phyloP scores from a whole-genome alignment of 2,888 invertebrate species.

The Eupithecia inturbata region DNA sequence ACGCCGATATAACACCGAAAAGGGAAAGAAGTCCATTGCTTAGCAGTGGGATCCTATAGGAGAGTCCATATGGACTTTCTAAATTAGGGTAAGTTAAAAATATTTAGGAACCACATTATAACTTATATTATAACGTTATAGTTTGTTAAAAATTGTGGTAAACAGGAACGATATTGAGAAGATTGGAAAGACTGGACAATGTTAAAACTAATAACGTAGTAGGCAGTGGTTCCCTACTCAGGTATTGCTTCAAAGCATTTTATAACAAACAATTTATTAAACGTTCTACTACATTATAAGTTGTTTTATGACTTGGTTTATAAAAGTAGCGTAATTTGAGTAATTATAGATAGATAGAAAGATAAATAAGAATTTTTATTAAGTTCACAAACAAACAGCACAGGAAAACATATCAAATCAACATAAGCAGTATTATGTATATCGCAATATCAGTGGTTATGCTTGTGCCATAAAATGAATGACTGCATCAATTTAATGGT shows the following conservation, averaged over 20 bases:
- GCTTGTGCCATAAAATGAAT: too few species aligned
- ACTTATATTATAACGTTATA: too few species aligned
- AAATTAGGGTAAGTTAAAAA: background rate
- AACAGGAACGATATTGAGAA: background rate
- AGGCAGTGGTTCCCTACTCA: background rate
- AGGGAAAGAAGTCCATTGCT: background rate
- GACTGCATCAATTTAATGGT: too few species aligned
- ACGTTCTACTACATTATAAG: background rate
- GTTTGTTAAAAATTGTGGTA: background rate
- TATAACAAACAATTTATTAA: too few species aligned
- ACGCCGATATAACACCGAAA: background rate
- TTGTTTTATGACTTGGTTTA: background rate
- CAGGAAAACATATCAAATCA: too few species aligned
- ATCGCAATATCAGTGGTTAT: too few species aligned
- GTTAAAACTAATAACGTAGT: background rate
- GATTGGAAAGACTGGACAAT: background rate
- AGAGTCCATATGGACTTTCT: too few species aligned
- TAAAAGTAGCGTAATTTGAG: background rate
- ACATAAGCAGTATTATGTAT: too few species aligned
- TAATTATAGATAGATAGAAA: too few species aligned
- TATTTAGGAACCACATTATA: background rate
- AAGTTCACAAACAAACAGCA: too few species aligned
- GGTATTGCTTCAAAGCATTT: too few species aligned
- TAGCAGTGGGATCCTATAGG: background rate
- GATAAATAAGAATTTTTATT: too few species aligned